A percentile compares a stretch with the other conserved stretches of the same genome.
Conservation (phyloP, 2,888 invertebrate species). For the Tetrapedia diversipes region DNA sequence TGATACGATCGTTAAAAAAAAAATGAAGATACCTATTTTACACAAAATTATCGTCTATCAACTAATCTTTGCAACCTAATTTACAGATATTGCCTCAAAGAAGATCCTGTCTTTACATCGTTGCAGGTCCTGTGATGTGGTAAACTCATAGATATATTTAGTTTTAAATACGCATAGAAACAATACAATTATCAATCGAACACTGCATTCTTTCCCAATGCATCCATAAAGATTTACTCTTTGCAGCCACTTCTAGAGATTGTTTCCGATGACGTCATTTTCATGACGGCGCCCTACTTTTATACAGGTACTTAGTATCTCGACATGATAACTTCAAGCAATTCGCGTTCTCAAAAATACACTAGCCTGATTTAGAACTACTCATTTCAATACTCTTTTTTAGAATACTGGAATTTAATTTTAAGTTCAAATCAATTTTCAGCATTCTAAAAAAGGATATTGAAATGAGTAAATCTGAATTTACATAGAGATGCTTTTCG, state of each 20-base stretch:
- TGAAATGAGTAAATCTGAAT: background rate
- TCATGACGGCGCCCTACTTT: conserved; percentile 29
- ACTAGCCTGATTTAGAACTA: no score
- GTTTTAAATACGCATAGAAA: no score
- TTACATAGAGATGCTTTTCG: background rate
- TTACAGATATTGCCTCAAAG: no score
- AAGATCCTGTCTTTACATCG: no score
- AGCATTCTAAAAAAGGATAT: background rate
- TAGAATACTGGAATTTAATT: background rate
- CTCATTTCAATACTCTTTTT: no score
- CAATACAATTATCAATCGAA: background rate
- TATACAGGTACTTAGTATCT: background rate
- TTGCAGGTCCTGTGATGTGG: background rate
- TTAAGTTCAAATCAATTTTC: background rate
- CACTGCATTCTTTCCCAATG: background rate
- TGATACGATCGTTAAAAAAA: no score
- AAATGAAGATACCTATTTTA: no score
- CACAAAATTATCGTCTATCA: no score
- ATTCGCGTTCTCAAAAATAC: background rate
- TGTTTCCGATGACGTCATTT: conserved; percentile 10
- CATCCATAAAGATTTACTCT: background rate
- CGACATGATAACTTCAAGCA: conserved; percentile 6
- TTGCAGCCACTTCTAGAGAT: background rate
- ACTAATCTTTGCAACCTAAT: no score
- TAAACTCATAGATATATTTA: no score